Percentiles rank a stretch among this genome's conserved stretches.
phyloP scores from a whole-genome alignment of 2,888 invertebrate genomes.

The Harmothoe impar region DNA sequence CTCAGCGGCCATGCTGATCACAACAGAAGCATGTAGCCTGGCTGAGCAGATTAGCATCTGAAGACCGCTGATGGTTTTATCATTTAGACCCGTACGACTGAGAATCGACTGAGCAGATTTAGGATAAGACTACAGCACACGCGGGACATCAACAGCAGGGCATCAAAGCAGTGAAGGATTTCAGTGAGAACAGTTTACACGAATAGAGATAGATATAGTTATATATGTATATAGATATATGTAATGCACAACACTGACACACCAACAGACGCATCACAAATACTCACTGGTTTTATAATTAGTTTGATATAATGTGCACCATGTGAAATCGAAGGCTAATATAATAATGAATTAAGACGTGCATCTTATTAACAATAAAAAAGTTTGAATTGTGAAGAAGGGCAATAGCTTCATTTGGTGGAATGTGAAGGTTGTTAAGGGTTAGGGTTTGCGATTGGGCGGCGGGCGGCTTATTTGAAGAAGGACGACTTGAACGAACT shows the following conservation, averaged over 20 bases:
- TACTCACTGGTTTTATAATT: background rate
- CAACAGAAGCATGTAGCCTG: too few species aligned
- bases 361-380: conserved; percentile 38
- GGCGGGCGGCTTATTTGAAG: conserved; percentile 11
- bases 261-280: conserved; percentile 44
- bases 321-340: conserved; percentile 56
- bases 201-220: conserved; percentile 15
- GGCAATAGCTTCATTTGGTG: conserved; percentile 50
- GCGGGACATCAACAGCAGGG: conserved; percentile 30
- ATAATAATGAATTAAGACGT: conserved; percentile 15
- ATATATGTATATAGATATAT: conserved; percentile 48
- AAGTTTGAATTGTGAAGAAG: conserved; percentile 43
- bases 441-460: background rate
- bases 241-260: conserved; percentile 49
- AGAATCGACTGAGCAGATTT: conserved; percentile 17
- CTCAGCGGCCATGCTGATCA: too few species aligned
- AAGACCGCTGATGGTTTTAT: background rate
- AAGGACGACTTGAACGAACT: conserved; percentile 54
- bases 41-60: too few species aligned
- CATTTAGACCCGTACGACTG: background rate
- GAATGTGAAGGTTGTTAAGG: conserved; percentile 43
- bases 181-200: conserved; percentile 31
- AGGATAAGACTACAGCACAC: background rate
- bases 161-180: conserved; percentile 54
- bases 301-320: conserved; percentile 55